Evolutionary conservation across 2,888 invertebrate genomes (phyloP).

Genomic region (Encarsia formosa): DNA sequence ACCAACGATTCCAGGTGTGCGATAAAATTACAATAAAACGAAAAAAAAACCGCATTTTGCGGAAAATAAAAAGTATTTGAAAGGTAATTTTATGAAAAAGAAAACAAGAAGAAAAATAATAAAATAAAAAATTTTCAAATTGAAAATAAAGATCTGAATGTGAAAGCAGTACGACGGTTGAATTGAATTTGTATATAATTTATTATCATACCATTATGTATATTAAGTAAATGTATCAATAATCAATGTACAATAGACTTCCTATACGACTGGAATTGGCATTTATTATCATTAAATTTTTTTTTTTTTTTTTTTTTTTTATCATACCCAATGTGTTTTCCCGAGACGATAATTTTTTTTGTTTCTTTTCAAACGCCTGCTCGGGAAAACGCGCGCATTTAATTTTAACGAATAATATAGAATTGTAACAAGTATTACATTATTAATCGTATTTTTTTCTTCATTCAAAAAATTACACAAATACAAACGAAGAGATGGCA

Average conservation of each 20-base stretch:
- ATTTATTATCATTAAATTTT: constrained; percentile 28
- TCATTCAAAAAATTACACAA: no score
- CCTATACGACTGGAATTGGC: constrained; percentile 46
- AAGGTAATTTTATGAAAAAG: not conserved
- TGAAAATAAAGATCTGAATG: not conserved
- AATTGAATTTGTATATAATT: constrained; percentile 50
- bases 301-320: no score
- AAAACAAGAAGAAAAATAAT: constrained; percentile 1
- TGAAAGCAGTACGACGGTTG: constrained; percentile 28
- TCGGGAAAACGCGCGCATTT: not conserved
- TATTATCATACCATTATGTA: constrained; percentile 42
- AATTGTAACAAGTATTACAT: constrained; percentile 4
- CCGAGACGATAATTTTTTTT: no score
- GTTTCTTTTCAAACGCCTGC: not conserved
- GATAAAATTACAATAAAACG: constrained; percentile 44
- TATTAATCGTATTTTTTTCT: not conserved
- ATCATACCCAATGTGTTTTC: constrained; percentile 11
- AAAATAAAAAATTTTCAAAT: constrained; percentile 1
- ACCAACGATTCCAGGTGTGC: constrained; percentile 51
- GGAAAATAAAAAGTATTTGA: constrained; percentile 15
- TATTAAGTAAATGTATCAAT: constrained; percentile 49
- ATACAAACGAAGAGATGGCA: constrained; percentile 31
- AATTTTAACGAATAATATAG: constrained; percentile 23
- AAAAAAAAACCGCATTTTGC: constrained; percentile 27
- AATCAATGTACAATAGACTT: constrained; percentile 51